Percentiles rank a stretch among this genome's conserved stretches.
Evolutionary conservation across 2,113 vertebrate genomes (phyloP).

Genomic region (Sander lucioperca): DNA sequence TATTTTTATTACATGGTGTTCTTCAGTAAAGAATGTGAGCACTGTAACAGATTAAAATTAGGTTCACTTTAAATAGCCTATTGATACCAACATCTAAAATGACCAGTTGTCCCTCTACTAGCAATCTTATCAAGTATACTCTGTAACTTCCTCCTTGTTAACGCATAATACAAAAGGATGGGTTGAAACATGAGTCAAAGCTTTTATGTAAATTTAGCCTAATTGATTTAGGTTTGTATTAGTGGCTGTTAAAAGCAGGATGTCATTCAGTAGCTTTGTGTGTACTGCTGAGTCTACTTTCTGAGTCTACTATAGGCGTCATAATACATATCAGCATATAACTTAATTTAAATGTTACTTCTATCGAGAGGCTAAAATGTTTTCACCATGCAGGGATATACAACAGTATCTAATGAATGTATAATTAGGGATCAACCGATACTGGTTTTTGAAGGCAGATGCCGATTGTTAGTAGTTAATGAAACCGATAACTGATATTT

Average conservation of each 20-base stretch:
- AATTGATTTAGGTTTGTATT: background rate
- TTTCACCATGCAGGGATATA: background rate
- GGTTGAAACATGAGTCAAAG: conserved; percentile 1
- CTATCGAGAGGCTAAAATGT: background rate
- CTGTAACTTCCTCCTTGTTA: conserved; percentile 2
- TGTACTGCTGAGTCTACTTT: background rate
- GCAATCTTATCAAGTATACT: background rate
- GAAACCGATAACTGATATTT: no score
- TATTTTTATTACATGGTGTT: background rate
- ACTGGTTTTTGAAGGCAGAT: no score
- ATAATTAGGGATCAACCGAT: no score
- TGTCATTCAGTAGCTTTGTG: background rate
- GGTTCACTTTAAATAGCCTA: background rate
- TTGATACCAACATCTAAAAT: background rate
- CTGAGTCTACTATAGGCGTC: background rate
- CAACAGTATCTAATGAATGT: background rate
- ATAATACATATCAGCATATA: background rate
- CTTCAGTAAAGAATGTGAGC: background rate
- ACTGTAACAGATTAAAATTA: background rate
- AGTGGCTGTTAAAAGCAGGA: conserved; percentile 13
- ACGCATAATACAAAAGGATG: conserved; percentile 1
- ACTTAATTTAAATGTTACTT: background rate
- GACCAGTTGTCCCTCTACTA: background rate
- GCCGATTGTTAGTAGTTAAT: no score
- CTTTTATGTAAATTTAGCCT: conserved; percentile 22